Conservation (phyloP, 2,113 vertebrate genomes). For the Chaenogobius annularis region DNA sequence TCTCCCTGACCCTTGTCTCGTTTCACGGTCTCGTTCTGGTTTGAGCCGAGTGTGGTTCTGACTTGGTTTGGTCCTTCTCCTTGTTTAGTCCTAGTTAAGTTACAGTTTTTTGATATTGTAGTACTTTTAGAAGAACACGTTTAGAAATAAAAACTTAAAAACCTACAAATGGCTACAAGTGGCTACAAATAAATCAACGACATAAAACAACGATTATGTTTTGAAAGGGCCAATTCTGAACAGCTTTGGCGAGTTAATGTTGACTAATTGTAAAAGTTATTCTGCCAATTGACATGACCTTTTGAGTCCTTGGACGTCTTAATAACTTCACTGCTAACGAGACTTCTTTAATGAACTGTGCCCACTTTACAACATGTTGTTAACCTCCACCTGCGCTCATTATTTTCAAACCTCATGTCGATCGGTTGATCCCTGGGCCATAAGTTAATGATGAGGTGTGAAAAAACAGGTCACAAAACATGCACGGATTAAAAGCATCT, state of each 20-base stretch:
- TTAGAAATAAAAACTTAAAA: no score
- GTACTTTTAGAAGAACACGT: no score
- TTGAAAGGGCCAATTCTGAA: neutral
- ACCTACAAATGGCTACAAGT: no score
- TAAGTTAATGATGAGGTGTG: constrained; percentile 30
- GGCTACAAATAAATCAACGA: neutral
- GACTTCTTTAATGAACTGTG: neutral
- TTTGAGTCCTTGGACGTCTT: neutral
- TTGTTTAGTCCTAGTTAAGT: no score
- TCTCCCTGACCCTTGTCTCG: no score
- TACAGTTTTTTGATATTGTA: no score
- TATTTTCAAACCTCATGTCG: constrained; percentile 18
- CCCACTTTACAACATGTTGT: neutral
- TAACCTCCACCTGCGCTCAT: neutral
- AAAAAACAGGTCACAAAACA: constrained; percentile 19
- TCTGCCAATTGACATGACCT: neutral
- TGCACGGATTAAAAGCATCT: constrained; percentile 21
- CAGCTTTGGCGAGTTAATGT: neutral
- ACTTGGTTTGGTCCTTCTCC: no score
- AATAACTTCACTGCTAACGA: constrained; percentile 6
- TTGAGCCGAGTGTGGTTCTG: no score
- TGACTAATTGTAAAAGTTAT: neutral
- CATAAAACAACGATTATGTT: no score
- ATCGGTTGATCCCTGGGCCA: constrained; percentile 22
- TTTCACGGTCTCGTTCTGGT: no score